Evolutionary conservation across 2,797 vertebrate species (phyloP), one percentile per base, ranked within the genome.

Genomic region (Parambassis ranga): DNA sequence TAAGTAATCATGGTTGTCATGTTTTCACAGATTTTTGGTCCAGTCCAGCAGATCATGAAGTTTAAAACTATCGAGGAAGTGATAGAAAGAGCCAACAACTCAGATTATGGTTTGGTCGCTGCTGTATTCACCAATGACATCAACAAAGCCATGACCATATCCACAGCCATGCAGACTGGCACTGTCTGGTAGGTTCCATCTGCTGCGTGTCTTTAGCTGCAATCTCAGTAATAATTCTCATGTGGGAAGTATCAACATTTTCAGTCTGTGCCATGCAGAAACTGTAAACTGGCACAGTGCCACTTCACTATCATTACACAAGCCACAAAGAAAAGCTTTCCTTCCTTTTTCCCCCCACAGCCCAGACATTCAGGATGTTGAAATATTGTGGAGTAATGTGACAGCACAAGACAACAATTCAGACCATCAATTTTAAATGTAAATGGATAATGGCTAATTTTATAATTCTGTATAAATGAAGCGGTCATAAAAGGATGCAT

Each of bases 21-120:
- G 1, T 59, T 32, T 26, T 83, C 87, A 30, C 87, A 99, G 98
- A 99, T 99, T 88, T 99, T 99, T 90, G 98, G 98, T 31, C 98
- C 98, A 0, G 98, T 99, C 65, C 98, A 99, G 90, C 95, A 94
- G 91, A 97, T 99, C 77, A 88, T 99, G 93, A 95, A 96, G 88
- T 99, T 99, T 90, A 98, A 98, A 91, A 97, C 95, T 8, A 91
- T 97, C 41, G 97, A 98, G 58, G 98, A 99, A 92, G 98, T 96
- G 50, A 98, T 99, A 11, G 95, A 98, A 75, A 91, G 97, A 91
- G 98, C 97, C 84, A 99, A 99, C 90, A 95, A 95, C 85, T 93
- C 97, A 2, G 93, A 96, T 46, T 99, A 97, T 16, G 98, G 98
- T 36, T 93, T 99, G 41, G 94, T 93, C 35, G 95, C 94, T 6